Evolutionary conservation across 2,797 vertebrate genomes (phyloP).

Genomic region (Sebastes diploproa): DNA sequence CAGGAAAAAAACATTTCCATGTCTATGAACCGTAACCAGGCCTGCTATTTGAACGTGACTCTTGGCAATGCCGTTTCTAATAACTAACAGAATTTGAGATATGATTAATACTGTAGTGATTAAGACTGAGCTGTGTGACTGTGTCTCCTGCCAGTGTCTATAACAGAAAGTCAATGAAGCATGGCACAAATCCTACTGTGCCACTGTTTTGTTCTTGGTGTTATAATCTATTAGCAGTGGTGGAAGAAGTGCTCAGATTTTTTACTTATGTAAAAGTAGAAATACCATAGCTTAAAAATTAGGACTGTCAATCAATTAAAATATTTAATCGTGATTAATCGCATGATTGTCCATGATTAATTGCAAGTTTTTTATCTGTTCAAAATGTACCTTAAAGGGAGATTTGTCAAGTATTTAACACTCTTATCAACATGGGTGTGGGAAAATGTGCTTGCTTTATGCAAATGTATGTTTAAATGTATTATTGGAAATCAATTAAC

Average conservation of each 20-base stretch:
- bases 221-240: background rate
- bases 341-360: no score
- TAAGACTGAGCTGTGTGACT: background rate
- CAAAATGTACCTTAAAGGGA: no score
- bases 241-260: no score
- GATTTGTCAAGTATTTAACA: background rate
- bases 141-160: background rate
- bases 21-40: slow-evolving; percentile 41
- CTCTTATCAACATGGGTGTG: no score
- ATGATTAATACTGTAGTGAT: slow-evolving; percentile 42
- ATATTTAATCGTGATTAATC: no score
- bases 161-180: background rate
- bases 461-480: no score
- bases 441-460: no score
- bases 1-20: slow-evolving; percentile 37
- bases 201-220: background rate
- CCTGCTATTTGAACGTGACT: slow-evolving; percentile 4
- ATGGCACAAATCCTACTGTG: background rate
- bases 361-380: no score
- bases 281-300: no score
- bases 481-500: no score
- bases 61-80: background rate
- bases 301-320: no score
- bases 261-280: background rate
- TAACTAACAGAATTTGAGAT: slow-evolving; percentile 6